Evolutionary conservation across 2,888 invertebrate species (phyloP).

Genomic region (Odontomyia ornata): DNA sequence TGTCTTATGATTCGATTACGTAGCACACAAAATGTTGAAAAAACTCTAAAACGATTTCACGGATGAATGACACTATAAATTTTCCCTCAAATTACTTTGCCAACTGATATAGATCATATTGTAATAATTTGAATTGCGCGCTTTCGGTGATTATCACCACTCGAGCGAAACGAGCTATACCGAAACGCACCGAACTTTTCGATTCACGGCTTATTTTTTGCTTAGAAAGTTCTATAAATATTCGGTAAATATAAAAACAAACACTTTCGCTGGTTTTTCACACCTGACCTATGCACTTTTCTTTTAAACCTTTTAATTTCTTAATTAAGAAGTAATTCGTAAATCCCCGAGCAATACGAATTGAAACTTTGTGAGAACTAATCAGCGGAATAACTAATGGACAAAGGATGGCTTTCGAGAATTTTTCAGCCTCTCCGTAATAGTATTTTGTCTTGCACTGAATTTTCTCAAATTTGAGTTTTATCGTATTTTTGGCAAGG

Average conservation of each 20-base stretch:
- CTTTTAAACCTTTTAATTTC: no score
- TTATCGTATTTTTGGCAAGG: constrained; percentile 53
- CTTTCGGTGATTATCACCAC: neutral
- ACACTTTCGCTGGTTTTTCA: neutral
- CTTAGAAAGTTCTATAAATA: neutral
- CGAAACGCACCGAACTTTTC: neutral
- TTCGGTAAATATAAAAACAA: neutral
- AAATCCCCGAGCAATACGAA: no score
- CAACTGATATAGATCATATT: constrained; percentile 2
- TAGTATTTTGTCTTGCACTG: constrained; percentile 29
- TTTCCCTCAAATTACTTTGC: neutral
- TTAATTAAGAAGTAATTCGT: no score
- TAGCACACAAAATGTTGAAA: neutral
- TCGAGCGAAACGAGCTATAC: neutral
- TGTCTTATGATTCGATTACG: neutral
- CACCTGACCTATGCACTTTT: neutral
- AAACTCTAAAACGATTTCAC: neutral
- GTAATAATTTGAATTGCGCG: neutral
- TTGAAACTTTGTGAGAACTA: neutral
- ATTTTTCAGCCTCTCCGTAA: constrained; percentile 1
- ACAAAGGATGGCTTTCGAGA: constrained; percentile 9
- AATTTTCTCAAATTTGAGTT: constrained; percentile 46
- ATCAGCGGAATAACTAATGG: constrained; percentile 2
- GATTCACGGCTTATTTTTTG: neutral
- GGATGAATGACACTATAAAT: neutral